phyloP scores from a whole-genome alignment of 2,113 vertebrate genomes.

The Anarrhichthys ocellatus region DNA sequence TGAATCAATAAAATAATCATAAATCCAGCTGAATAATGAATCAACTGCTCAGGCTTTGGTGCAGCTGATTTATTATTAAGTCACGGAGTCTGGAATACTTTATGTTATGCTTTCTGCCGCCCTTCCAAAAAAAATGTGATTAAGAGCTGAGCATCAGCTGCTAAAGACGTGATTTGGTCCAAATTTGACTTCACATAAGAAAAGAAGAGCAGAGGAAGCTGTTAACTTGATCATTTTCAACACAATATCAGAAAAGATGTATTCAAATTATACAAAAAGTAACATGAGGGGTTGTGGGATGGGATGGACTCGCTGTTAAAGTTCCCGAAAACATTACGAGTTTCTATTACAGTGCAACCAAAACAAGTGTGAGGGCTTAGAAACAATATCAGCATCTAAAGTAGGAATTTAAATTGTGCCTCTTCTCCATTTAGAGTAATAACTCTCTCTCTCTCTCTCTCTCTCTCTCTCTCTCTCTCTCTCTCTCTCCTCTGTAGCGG shows the following conservation, averaged over 20 bases:
- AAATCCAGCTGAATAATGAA: slow-evolving; percentile 48
- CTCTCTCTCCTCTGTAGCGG: slow-evolving; percentile 76
- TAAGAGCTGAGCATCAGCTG: not conserved
- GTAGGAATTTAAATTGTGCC: not conserved
- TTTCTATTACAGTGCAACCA: not conserved
- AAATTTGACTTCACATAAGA: not conserved
- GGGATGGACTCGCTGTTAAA: not conserved
- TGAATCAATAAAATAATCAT: slow-evolving; percentile 61
- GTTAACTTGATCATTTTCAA: not conserved
- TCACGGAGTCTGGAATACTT: not conserved
- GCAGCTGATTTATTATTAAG: slow-evolving; percentile 25
- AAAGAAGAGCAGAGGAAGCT: not conserved
- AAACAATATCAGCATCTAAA: not conserved
- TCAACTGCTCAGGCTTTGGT: not conserved
- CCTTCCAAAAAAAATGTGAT: not conserved
- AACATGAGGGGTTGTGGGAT: not conserved
- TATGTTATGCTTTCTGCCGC: not conserved
- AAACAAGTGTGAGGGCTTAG: not conserved
- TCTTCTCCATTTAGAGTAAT: too few relatives aligned
- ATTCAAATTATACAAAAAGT: not conserved
- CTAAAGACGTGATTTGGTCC: not conserved
- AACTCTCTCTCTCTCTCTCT: not conserved
- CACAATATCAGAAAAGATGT: not conserved
- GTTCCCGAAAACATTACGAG: too few relatives aligned
- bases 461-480: not conserved